Base-by-base conservation (phyloP, 2,113 vertebrate genomes). In the Todiramphus saurophagus region DNA sequence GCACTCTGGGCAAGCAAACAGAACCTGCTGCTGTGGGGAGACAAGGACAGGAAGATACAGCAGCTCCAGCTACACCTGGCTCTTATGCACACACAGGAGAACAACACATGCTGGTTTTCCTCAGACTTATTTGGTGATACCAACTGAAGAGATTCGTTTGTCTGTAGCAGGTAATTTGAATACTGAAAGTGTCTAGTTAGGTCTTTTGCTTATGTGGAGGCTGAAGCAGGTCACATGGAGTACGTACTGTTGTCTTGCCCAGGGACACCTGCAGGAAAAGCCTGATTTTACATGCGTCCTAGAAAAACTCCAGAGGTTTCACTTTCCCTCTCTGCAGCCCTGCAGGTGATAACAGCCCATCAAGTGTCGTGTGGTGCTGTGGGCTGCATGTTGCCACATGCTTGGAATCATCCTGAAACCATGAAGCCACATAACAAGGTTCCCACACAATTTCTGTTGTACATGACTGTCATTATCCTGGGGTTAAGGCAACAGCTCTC, bases 21-120 rank as follows among this genome's bases (percentile, higher is more conserved):
- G 41, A 11, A 39, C 41, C 46, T 30, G 11, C 51, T 43, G 35
- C 30, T 9, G 4, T 25, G 60, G 5, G 2, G n/a, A 48, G 53
- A 31, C 50, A 74, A 31, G 66, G 51, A 39, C 30, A 55, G 68
- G 35, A 33, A 37, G n/a, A 64, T 9, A 17, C 6, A 41, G 59
- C n/a, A 30, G 24, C 56, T 59, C 44, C 55, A 53, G 59, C 63
- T 59, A 2, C 28, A 16, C 13, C 10, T 25, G 44, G 41, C 50
- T 60, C 50, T 41, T n/a, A 2, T 1, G 17, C 44, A 25, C 4
- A 9, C 39, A 12, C 6, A 0, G 27, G 35, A 35, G 51, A 59
- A 13, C 2, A 0, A 0, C 24, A 41, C 0, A 0, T 2, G 19
- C 70, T 79, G 67, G 1, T 64, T 88, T 67, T 67, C 31, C 35